Base-by-base conservation (phyloP, 2,888 invertebrate species). In the Caenorhabditis uteleia region DNA sequence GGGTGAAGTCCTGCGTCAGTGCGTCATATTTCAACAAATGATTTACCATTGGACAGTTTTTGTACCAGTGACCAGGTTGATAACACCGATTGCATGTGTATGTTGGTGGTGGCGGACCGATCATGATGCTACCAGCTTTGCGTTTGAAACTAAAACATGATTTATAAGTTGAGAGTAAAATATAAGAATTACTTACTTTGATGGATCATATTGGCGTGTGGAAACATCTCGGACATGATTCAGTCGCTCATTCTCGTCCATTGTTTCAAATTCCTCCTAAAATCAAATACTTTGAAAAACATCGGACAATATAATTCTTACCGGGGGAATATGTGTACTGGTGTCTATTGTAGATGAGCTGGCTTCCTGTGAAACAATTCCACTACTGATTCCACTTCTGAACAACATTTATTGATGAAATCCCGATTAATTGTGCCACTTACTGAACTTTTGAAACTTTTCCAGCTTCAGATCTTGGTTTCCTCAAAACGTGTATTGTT, bases 181-280 rank as follows among this genome's bases (percentile, higher is more conserved):
- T 40, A n/a, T n/a, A 27, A 4, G 4, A 45, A 33, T 45, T 31
- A 85, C 90, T 89, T 88, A 97, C 93, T 93, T 93, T 86, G 93
- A 91, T 68, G 94, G 93, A 85, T 95, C 93, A 87, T 95, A 98
- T 84, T 95, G 95, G 84, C 91, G 90, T 29, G 95, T 94, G 27
- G 95, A 94, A 85, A 95, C 95, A 69, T 91, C 89, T 89, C 95
- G 95, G 92, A 97, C 95, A 67, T 93, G 93, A 84, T 90, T 90
- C 80, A 98, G 94, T 86, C 95, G 95, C 83, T 98, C 95, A 83
- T 93, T 93, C 86, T 98, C 98, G 48, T 92, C 91, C 68, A 91
- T 92, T 86, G 93, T 91, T 86, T 93, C 72, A 50, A 76, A 82
- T 5, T 72, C 75, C 7, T 60, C 69, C 81, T 81, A 60, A 65